phyloP scores from a whole-genome alignment of 2,797 vertebrate genomes.

The Acanthornis magna region DNA sequence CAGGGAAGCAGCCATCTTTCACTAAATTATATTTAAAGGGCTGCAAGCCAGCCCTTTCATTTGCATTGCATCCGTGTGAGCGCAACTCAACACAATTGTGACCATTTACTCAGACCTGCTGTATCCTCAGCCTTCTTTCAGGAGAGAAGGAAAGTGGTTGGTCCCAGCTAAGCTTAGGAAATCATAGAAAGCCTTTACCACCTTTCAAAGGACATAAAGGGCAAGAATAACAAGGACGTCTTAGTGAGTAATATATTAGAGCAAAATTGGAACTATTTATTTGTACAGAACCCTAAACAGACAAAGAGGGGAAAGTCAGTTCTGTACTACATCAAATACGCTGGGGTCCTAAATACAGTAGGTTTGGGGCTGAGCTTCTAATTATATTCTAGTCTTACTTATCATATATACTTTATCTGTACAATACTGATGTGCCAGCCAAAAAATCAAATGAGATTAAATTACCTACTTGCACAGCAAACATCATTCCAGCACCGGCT shows the following conservation, averaged over 20 bases:
- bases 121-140: not conserved
- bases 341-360: not conserved
- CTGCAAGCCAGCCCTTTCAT: not conserved
- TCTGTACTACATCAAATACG: not conserved
- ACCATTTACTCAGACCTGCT: not conserved
- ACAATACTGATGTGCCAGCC: not conserved
- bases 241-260: not conserved
- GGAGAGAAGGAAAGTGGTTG: not conserved
- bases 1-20: not conserved
- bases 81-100: not conserved
- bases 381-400: not conserved
- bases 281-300: not conserved
- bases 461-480: not conserved
- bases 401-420: not conserved
- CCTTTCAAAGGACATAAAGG: not conserved
- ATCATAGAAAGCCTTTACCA: not conserved
- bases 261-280: not conserved
- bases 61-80: not conserved
- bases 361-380: not conserved
- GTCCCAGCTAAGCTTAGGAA: not conserved
- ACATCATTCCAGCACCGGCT: not conserved
- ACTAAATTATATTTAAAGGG: not conserved
- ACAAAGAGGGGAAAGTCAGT: accelerated
- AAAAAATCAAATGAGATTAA: not conserved
- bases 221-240: not conserved